Conservation (phyloP, 1,140 invertebrate genomes). For the Grapholita molesta region DNA sequence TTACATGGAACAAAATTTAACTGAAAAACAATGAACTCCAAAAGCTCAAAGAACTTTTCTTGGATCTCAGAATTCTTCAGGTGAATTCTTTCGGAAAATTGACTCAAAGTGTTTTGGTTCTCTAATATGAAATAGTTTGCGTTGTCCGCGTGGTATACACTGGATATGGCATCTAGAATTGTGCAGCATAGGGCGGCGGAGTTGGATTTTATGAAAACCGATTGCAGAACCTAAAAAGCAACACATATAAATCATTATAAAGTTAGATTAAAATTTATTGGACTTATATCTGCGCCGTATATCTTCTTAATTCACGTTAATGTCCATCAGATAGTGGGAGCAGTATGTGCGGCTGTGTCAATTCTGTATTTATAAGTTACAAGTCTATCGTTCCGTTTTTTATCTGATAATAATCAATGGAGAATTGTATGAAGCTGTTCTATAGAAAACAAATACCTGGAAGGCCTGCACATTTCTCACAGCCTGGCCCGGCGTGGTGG, state of each 20-base stretch:
- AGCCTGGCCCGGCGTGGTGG: conserved; percentile 91
- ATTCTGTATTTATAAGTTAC: too few relatives aligned
- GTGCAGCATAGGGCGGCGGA: conserved; percentile 91
- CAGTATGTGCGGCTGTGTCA: too few relatives aligned
- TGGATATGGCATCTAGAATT: conserved; percentile 96
- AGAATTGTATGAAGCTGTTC: too few relatives aligned
- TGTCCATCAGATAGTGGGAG: too few relatives aligned
- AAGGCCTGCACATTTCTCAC: conserved; percentile 97
- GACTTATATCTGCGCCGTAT: too few relatives aligned
- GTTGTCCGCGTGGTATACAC: conserved; percentile 98
- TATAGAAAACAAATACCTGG: conserved; percentile 81
- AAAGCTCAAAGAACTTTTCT: conserved; percentile 96
- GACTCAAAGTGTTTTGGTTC: conserved; percentile 95
- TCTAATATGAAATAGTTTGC: conserved; percentile 99
- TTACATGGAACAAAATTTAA: conserved; percentile 99
- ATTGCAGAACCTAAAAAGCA: conserved; percentile 90
- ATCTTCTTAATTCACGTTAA: too few relatives aligned
- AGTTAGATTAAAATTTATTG: too few relatives aligned
- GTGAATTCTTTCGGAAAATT: conserved; percentile 97
- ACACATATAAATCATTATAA: too few relatives aligned
- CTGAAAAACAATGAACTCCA: conserved; percentile 98
- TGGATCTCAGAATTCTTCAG: conserved; percentile 94
- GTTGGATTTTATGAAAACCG: conserved; percentile 94
- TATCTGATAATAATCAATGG: too few relatives aligned
- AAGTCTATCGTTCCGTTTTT: too few relatives aligned